Evolutionary conservation across 1,140 invertebrate genomes (phyloP), one percentile per base, ranked within the genome.

Genomic region (Arctopsyche grandis): DNA sequence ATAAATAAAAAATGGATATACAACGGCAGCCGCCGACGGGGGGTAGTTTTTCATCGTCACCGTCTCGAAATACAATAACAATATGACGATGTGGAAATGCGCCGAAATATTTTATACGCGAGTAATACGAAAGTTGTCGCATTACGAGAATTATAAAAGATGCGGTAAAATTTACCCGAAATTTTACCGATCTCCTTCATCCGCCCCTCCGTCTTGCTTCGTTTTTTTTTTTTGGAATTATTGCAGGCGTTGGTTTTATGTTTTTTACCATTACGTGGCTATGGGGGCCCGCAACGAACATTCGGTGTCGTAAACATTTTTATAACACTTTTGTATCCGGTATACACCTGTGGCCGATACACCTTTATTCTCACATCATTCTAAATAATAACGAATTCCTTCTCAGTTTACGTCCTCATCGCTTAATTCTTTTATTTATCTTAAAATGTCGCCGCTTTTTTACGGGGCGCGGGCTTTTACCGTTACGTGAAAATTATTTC

Each of bases 281-380:
- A 16, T 1, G 24, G 71, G 48, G 63, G 63, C 63, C 24, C 56
- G 56, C 29, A 38, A 21, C 56, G 63, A 74, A 24, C 48, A 74
- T 76, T 76, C 56, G 60, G 69, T 48, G 60, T 76, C 75, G 75
- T 76, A 76, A 76, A 76, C 60, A 76, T 76, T 76, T 76, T 76
- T 76, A 76, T 22, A 76, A 69, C 75, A 46, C 75, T 76, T 76
- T 76, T 66, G 75, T 63, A 66, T 56, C 75, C 19, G 21, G 44
- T 66, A 74, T 56, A 69, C 75, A 76, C 75, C 75, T 76, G 75
- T 76, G 75, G 60, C 75, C 75, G 44, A 76, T 76, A 76, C 75
- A 66, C 75, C 56, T 76, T 76, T 69, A 74, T 74, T 56, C 71
- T 74, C 71, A 29, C 22, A 29, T 74, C 71, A 22, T 56, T 24